Conservation (phyloP, 92 coral and sea anemone species). For the Siderastrea siderea region DNA sequence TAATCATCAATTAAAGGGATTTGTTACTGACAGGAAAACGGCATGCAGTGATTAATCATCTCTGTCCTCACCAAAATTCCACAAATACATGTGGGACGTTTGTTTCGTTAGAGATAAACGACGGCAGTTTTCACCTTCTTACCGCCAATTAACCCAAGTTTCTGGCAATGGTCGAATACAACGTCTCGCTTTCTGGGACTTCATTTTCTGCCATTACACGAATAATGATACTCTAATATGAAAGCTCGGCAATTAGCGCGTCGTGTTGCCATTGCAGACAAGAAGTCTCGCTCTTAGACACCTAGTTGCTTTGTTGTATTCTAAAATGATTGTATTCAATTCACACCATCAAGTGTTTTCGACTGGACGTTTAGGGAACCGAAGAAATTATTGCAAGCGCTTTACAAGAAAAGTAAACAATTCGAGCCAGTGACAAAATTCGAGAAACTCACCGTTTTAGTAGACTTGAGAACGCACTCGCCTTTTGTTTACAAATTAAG, state of each 20-base stretch:
- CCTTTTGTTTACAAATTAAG: slow-evolving; percentile 34
- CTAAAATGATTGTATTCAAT: background rate
- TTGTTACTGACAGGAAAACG: slow-evolving; percentile 46
- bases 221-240: slow-evolving; percentile 18
- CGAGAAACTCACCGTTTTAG: slow-evolving; percentile 27
- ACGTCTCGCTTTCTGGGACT: slow-evolving; percentile 14
- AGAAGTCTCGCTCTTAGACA: background rate
- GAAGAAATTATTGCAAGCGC: slow-evolving; percentile 2
- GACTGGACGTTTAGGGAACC: background rate
- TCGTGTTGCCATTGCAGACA: slow-evolving; percentile 1
- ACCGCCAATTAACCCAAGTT: slow-evolving; percentile 40
- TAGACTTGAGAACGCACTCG: background rate
- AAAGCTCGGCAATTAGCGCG: slow-evolving; percentile 16
- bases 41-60: slow-evolving; percentile 27
- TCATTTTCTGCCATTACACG: slow-evolving; percentile 12
- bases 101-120: slow-evolving; percentile 65
- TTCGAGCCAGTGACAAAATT: background rate
- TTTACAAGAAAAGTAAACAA: slow-evolving; percentile 23
- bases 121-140: slow-evolving; percentile 55
- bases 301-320: background rate
- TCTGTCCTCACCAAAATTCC: slow-evolving; percentile 38
- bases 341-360: background rate
- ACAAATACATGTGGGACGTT: slow-evolving; percentile 16
- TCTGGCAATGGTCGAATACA: slow-evolving; percentile 2
- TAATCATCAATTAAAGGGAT: slow-evolving; percentile 88